These are phyloP conservation scores for Anastrepha obliqua DNA, from an alignment of 1,140 invertebrate species.

Conservation along the genomic window DNA sequence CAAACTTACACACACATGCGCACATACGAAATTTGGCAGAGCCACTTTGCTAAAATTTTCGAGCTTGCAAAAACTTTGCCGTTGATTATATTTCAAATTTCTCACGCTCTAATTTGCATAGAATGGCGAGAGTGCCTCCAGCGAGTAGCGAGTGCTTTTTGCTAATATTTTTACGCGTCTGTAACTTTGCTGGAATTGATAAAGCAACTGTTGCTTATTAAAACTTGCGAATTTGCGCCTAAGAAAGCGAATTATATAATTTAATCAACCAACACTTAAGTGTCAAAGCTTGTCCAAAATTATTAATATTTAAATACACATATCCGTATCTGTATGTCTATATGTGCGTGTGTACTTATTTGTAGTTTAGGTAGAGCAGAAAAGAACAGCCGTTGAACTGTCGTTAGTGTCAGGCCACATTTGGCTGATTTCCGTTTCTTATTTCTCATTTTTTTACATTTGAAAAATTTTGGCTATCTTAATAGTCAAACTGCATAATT, in stretches of 20 bases:
- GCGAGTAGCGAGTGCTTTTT: background rate
- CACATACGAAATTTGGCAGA: background rate
- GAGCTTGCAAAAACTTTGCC: background rate
- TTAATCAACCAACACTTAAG: background rate
- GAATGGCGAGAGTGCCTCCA: no score
- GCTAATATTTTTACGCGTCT: background rate
- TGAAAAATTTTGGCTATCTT: background rate
- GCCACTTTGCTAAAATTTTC: constrained; percentile 1
- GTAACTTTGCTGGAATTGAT: background rate
- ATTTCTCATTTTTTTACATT: background rate
- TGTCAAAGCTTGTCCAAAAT: background rate
- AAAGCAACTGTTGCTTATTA: background rate
- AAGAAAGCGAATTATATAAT: background rate
- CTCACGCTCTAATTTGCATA: no score
- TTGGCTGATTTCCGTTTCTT: background rate
- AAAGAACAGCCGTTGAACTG: background rate
- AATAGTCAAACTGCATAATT: background rate
- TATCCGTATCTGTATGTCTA: background rate
- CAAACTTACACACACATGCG: no score
- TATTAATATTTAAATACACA: no score
- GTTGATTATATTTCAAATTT: no score
- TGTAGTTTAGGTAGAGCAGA: background rate
- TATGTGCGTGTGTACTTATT: background rate
- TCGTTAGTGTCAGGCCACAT: background rate
- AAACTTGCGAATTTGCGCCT: background rate